Conservation (phyloP, 2,797 vertebrate genomes). For the Echiichthys vipera region DNA sequence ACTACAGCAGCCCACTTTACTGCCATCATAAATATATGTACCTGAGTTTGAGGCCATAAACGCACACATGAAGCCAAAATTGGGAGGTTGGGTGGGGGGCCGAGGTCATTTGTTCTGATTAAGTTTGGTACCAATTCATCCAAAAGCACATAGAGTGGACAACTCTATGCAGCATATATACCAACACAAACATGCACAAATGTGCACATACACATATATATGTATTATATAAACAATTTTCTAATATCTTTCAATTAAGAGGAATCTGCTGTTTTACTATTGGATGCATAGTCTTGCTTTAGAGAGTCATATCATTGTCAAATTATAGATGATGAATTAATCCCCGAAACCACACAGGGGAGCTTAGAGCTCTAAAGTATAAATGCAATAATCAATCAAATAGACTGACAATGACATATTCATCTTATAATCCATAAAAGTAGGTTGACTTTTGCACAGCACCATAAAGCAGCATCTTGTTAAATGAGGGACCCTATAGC, state of each 20-base stretch:
- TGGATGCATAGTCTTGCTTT: neutral
- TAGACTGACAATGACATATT: conserved; percentile 31
- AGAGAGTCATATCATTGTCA: conserved; percentile 35
- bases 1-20: conserved; percentile 74
- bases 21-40: conserved; percentile 73
- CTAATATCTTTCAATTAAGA: conserved; percentile 12
- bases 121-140: conserved; percentile 47
- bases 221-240: neutral
- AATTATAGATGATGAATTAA: conserved; percentile 56
- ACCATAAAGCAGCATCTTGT: conserved; percentile 59
- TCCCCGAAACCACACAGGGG: conserved; percentile 29
- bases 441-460: conserved; percentile 40
- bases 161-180: conserved; percentile 13
- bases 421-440: conserved; percentile 43
- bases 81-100: conserved; percentile 11
- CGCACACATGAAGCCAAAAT: conserved; percentile 34
- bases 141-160: conserved; percentile 23
- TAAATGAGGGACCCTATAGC: conserved; percentile 50
- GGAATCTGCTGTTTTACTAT: conserved; percentile 2
- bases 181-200: neutral
- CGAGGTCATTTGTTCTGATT: conserved; percentile 63
- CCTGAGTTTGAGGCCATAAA: conserved; percentile 66
- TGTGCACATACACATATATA: neutral
- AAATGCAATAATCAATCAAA: conserved; percentile 31
- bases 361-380: conserved; percentile 17